Evolutionary conservation across 23 tunicate species (phyloP), one percentile per base, ranked within the genome.

Genomic region (Corella eumyota): DNA sequence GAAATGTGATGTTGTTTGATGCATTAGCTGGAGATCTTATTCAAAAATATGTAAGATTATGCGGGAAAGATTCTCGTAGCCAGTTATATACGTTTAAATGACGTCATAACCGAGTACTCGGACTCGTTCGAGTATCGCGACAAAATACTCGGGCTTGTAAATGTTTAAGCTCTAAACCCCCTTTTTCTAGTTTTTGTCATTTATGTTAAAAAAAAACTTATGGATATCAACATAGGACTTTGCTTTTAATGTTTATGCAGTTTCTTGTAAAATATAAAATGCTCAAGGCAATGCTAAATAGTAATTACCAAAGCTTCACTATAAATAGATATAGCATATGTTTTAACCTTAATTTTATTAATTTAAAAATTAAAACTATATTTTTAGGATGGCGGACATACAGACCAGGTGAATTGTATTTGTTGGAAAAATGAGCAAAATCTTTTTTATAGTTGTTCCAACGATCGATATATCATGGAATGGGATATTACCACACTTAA

Each of bases 391-490:
- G 95, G 78, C 0, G 94, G 69, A 3, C 95, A 85, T 33, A 65
- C 53, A 4, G 85, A 32, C 5, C 67, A 66, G 50, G 78, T 85
- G 6, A 85, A 77, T 52, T 60, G 64, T 44, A 66, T 85, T 49
- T 66, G 85, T 27, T 85, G 95, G 95, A 47, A 67, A 20, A 22
- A 37, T 0, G 53, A 71, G 30, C 68, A 60, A 55, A 27, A 36
- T 19, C 65, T 53, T 5, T 76, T 85, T 17, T 66, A 65, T 23
- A 69, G 68, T 31, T 77, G 95, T 47, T 85, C 95, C 32, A 68
- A 66, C 40, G 95, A 85, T 66, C 77, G 69, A 23, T 70, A 85
- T 44, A 71, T 85, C 25, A 52, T 66, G 25, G 79, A 77, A 61
- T 85, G 95, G 95, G 71, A 69, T 36, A 26, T 71, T 0, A 25